Conservation (phyloP, 2,888 invertebrate species). For the Phorcus lineatus region DNA sequence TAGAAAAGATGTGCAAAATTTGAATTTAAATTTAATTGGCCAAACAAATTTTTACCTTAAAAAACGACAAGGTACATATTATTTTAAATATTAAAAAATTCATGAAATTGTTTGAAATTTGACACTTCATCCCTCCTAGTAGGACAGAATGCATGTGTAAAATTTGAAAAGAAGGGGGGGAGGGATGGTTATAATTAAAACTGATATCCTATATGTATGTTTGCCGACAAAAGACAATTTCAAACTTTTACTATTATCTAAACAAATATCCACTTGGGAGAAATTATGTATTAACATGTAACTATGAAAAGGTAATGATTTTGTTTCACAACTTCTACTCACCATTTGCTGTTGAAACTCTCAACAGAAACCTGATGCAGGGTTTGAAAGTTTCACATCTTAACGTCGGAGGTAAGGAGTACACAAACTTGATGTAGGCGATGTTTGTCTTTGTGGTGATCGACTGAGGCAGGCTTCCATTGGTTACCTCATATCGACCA, state of each 20-base stretch:
- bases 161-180: too few relatives aligned
- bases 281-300: neutral
- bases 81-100: too few relatives aligned
- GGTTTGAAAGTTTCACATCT: constrained; percentile 53
- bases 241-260: neutral
- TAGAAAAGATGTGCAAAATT: too few relatives aligned
- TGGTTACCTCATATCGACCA: constrained; percentile 84
- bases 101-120: too few relatives aligned
- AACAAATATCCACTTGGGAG: neutral
- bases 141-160: too few relatives aligned
- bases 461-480: constrained; percentile 88
- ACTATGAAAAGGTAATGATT: neutral
- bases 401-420: neutral
- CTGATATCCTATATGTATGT: too few relatives aligned
- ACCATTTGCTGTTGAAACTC: constrained; percentile 61
- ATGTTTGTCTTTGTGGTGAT: constrained; percentile 85
- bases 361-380: constrained; percentile 62
- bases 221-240: too few relatives aligned
- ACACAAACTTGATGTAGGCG: constrained; percentile 80
- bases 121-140: too few relatives aligned
- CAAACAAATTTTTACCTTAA: too few relatives aligned
- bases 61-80: too few relatives aligned
- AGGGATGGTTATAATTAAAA: too few relatives aligned
- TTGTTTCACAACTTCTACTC: constrained; percentile 75
- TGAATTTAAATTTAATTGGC: too few relatives aligned